Conservation (phyloP, 92 coral and sea anemone genomes). For the Blastomussa wellsi region DNA sequence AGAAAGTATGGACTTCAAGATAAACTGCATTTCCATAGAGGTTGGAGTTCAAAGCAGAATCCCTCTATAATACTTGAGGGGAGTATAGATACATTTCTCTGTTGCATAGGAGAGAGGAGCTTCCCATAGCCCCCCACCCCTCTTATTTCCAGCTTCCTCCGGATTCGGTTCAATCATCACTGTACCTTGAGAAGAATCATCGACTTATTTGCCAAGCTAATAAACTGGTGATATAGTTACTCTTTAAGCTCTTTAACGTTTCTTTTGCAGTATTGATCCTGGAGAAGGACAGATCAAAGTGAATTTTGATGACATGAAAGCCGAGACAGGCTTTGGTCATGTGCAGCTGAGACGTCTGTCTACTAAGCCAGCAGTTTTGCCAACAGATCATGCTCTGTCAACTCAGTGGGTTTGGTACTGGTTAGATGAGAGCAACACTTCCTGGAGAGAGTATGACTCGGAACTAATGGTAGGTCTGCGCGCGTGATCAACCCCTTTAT, state of each 20-base stretch:
- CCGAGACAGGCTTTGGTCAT: constrained; percentile 39
- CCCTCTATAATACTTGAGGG: no score
- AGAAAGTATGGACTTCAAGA: no score
- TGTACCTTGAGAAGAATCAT: no score
- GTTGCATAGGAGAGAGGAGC: no score
- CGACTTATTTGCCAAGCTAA: no score
- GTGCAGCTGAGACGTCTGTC: constrained; percentile 59
- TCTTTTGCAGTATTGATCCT: constrained; percentile 42
- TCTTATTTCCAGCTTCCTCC: no score
- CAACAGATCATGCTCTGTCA: constrained; percentile 47
- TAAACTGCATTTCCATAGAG: no score
- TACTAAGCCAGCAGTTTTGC: constrained; percentile 52
- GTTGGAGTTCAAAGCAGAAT: no score
- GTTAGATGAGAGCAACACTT: constrained; percentile 40
- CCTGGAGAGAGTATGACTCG: constrained; percentile 61
- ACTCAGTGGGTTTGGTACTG: constrained; percentile 86
- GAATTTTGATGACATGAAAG: constrained; percentile 52
- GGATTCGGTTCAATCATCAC: no score
- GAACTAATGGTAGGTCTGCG: constrained; percentile 22
- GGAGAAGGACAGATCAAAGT: constrained; percentile 40
- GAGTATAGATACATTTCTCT: no score
- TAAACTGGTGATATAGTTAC: not conserved
- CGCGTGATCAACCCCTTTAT: no score
- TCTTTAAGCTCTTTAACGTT: not conserved
- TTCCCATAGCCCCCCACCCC: no score